phyloP scores from a whole-genome alignment of 1,140 invertebrate species.

The Trachymyrmex septentrionalis region DNA sequence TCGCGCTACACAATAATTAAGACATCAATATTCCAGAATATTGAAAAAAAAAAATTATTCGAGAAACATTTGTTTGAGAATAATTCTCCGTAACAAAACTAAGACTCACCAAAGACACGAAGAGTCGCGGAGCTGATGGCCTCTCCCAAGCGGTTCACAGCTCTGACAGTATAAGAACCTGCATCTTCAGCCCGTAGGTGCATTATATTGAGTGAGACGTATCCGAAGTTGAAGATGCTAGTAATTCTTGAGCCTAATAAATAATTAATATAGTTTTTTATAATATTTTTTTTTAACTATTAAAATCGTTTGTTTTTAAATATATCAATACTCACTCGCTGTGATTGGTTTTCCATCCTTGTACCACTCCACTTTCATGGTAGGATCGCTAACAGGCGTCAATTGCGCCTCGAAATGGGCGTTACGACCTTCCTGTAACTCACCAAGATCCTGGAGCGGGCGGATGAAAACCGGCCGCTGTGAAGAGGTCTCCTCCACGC shows the following conservation, averaged over 20 bases:
- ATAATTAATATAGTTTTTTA: slow-evolving; percentile 1
- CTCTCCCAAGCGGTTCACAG: slow-evolving; percentile 95
- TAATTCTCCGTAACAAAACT: background rate
- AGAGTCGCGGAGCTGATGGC: slow-evolving; percentile 93
- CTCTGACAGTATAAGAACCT: slow-evolving; percentile 96
- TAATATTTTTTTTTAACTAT: background rate
- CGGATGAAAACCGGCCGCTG: slow-evolving; percentile 96
- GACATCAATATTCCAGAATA: background rate
- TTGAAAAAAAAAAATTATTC: slow-evolving; percentile 11
- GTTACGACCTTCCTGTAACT: slow-evolving; percentile 95
- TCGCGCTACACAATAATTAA: slow-evolving; percentile 85
- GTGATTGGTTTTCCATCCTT: slow-evolving; percentile 98
- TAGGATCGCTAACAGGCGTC: slow-evolving; percentile 97
- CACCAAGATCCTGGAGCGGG: slow-evolving; percentile 94
- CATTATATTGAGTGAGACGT: slow-evolving; percentile 98
- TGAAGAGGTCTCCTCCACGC: slow-evolving; percentile 91
- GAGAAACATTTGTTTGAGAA: background rate
- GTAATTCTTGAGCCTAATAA: slow-evolving; percentile 94
- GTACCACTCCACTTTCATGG: slow-evolving; percentile 99
- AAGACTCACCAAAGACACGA: slow-evolving; percentile 89
- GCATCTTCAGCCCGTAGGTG: slow-evolving; percentile 98
- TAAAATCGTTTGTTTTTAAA: background rate
- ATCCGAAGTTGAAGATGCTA: slow-evolving; percentile 99
- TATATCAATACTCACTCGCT: slow-evolving; percentile 89
- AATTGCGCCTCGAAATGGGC: slow-evolving; percentile 98